A percentile compares a stretch with the other conserved stretches of the same genome.
These are phyloP conservation scores for Amniataba percoides DNA, from an alignment of 2,797 vertebrate genomes.

Conservation along the genomic window DNA sequence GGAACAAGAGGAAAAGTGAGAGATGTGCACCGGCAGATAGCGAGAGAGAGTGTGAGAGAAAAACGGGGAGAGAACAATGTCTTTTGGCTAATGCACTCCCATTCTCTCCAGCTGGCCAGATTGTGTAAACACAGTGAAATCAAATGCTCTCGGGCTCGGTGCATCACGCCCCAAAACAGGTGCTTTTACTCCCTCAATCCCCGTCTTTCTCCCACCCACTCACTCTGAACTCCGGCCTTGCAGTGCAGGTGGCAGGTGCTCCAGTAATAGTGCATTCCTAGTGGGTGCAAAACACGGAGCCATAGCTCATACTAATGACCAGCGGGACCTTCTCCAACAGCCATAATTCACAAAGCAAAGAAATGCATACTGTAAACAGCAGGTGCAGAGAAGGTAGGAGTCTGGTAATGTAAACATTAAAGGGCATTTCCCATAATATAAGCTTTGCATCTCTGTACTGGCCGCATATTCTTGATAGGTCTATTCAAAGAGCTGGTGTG, in stretches of 20 bases:
- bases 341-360: conserved; percentile 40
- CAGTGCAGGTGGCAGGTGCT: conserved; percentile 74
- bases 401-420: conserved; percentile 28
- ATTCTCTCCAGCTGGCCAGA: conserved; percentile 73
- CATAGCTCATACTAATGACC: conserved; percentile 40
- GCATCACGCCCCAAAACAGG: conserved; percentile 75
- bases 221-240: conserved; percentile 59
- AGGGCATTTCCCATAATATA: conserved; percentile 36
- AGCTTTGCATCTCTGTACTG: conserved; percentile 11
- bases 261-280: conserved; percentile 16
- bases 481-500: background rate
- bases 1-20: conserved; percentile 39
- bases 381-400: conserved; percentile 36
- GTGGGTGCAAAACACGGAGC: conserved; percentile 26
- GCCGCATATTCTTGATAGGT: background rate
- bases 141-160: conserved; percentile 45
- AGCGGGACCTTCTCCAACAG: conserved; percentile 38
- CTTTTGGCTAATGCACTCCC: conserved; percentile 55
- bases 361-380: conserved; percentile 47
- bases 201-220: conserved; percentile 51
- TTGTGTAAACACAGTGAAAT: conserved; percentile 56
- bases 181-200: conserved; percentile 63
- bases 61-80: conserved; percentile 17
- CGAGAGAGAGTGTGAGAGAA: background rate
- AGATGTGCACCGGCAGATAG: conserved; percentile 29